Percentiles rank a stretch among this genome's conserved stretches.
Conservation (phyloP, 2,888 invertebrate species). For the Sarcophaga subvicina region DNA sequence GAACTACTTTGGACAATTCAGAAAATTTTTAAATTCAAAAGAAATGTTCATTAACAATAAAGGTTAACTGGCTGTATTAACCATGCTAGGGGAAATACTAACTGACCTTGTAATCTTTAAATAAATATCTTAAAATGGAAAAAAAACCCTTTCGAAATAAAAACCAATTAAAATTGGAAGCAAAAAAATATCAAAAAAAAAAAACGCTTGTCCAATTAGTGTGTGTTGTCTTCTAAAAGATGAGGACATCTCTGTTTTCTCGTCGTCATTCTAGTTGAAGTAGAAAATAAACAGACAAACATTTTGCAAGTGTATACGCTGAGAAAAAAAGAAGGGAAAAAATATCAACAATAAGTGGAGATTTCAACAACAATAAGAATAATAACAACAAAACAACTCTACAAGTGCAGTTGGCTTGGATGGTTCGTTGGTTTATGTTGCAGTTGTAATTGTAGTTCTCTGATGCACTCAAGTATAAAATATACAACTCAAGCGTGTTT, state of each 20-base stretch:
- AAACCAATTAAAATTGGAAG: no score
- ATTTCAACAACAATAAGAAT: conserved; percentile 14
- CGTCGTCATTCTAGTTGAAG: conserved; percentile 44
- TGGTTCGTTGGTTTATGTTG: conserved; percentile 37
- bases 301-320: conserved; percentile 33
- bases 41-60: no score
- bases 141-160: background rate
- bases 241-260: conserved; percentile 22
- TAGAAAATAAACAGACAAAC: conserved; percentile 60
- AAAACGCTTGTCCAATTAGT: no score
- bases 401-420: conserved; percentile 16
- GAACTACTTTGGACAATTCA: no score
- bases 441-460: conserved; percentile 45
- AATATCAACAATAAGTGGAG: conserved; percentile 2
- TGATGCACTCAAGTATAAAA: conserved; percentile 61
- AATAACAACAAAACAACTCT: conserved; percentile 33
- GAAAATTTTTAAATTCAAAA: no score
- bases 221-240: no score
- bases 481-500: conserved; percentile 60
- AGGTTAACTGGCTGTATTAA: no score
- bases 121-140: no score
- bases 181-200: no score
- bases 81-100: no score
- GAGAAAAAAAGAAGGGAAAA: background rate
- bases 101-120: no score